Evolutionary conservation across 92 coral and sea anemone genomes (phyloP).

Genomic region (Scolanthus callimorphus): DNA sequence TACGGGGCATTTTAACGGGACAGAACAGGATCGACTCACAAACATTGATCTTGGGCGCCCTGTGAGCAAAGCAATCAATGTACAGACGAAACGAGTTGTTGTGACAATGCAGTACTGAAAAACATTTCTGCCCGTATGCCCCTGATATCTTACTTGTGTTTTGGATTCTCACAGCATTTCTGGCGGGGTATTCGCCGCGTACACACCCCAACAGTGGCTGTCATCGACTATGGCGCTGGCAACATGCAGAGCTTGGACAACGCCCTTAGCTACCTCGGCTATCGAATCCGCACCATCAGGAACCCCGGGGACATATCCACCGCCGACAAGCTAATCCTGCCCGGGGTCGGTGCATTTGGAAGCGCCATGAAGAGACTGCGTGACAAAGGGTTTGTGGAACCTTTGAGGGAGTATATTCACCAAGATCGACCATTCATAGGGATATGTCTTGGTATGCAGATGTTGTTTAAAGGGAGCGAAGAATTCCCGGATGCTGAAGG

Average conservation of each 20-base stretch:
- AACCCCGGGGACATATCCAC: conserved; percentile 30
- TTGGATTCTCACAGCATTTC: no score
- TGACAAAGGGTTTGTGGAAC: conserved; percentile 29
- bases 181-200: neutral
- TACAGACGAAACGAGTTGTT: no score
- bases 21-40: no score
- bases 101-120: no score
- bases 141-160: no score
- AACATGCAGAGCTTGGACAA: conserved; percentile 43
- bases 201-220: conserved; percentile 25
- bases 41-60: no score
- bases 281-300: conserved; percentile 32
- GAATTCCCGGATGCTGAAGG: conserved; percentile 46
- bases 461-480: conserved; percentile 38
- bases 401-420: conserved; percentile 31
- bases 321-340: conserved; percentile 44
- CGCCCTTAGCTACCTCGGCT: conserved; percentile 46
- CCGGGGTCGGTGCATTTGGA: conserved; percentile 64
- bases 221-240: conserved; percentile 58
- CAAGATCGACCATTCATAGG: conserved; percentile 46
- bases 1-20: no score
- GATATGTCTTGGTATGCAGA: conserved; percentile 52
- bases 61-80: no score
- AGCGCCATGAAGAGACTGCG: conserved; percentile 46
- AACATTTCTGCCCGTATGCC: no score